Evolutionary conservation across 2,888 invertebrate genomes (phyloP), one percentile per base, ranked within the genome.

Genomic region (Pachymerium ferrugineum): DNA sequence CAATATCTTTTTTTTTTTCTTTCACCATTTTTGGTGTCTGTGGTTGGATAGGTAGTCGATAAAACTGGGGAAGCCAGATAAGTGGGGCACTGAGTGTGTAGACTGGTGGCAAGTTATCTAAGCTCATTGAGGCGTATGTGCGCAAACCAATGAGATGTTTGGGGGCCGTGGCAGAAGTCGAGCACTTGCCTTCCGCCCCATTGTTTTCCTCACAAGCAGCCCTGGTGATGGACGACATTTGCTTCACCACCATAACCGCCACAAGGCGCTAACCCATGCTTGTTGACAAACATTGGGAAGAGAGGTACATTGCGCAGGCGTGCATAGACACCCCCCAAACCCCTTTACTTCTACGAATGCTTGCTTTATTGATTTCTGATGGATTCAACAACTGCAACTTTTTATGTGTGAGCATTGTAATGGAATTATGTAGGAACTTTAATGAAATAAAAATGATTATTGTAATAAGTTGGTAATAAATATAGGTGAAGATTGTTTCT

Each of bases 91-190:
- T 54, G 47, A 54, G 22, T n/a, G n/a, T n/a, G n/a, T n/a, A n/a
- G n/a, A n/a, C n/a, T 54, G 19, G 19, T 54, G 47, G 47, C 47
- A 54, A 54, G 16, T 54, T 54, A 54, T n/a, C 47, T 19, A 22
- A 1, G 19, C 22, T 54, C 47, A 19, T 54, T 54, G 47, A 54
- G 22, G 47, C n/a, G n/a, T n/a, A n/a, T n/a, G n/a, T n/a, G n/a
- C n/a, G n/a, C 47, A 54, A 54, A 54, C 47, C 47, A 54, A 22
- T 54, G 47, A n/a, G 47, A 19, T 54, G 47, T 54, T 54, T 54
- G 47, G 47, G 47, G 5, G 19, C 22, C 22, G 47, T 54, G 47
- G 47, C 47, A 16, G n/a, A 22, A 54, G 47, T 16, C 47, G 22
- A 54, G 47, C 10, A 54, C 3, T 54, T 54, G 22, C 47, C 47